Evolutionary conservation across 2,797 vertebrate species (phyloP), one percentile per base, ranked within the genome.

Genomic region (Distichodus sexfasciatus): DNA sequence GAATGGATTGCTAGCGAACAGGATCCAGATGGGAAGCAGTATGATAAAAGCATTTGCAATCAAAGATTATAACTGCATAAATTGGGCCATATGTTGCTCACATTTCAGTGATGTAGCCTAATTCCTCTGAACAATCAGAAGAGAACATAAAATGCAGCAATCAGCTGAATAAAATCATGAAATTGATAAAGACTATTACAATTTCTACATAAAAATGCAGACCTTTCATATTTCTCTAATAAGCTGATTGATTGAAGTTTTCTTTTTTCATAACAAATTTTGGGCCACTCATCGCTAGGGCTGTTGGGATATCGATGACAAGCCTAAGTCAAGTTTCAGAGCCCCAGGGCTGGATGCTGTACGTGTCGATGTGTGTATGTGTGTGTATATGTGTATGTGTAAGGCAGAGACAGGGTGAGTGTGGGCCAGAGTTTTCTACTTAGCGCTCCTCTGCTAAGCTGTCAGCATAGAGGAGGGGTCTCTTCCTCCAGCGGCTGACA

Each of bases 381-480:
- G 89, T 90, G 91, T 87, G 81, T 88, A 90, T 73, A 84, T 84
- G 75, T 46, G 75, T 80, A 84, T 77, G 23, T 40, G 67, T 75
- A 76, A 81, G 78, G 71, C 83, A 80, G 88, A 90, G 85, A 89
- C 82, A 88, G 38, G 24, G 14, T 14, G 8, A 7, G 46, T 36
- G 46, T 60, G 35, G 33, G 55, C 36, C 14, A n/a, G 65, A 36
- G 63, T 63, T 43, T 54, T 64, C 83, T 81, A 85, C 89, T 79
- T 90, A 92, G 92, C 82, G 78, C 90, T 79, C 88, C 92, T 92
- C 89, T 94, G 91, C 92, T 92, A 93, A n/a, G 94, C 96, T 98
- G 95, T 98, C 96, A 97, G 82, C 80, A 41, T 88, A 86, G 90
- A 93, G 94, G 93, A 94, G 94, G 92, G 91, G 93, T 94, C 92